Conservation (phyloP, 1,140 invertebrate species). For the Cataglyphis hispanica region DNA sequence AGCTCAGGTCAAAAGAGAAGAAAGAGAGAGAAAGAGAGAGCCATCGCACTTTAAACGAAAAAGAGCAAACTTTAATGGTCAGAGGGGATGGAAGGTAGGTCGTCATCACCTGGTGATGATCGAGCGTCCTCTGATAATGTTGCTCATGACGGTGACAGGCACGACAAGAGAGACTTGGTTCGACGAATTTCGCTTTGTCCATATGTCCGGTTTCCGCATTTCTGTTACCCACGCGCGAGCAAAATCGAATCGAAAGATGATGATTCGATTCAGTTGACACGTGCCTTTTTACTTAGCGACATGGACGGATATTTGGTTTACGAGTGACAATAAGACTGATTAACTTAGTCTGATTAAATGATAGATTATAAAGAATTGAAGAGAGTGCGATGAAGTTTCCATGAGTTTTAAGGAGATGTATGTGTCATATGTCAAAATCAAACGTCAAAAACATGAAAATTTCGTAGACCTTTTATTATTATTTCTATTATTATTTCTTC, state of each 20-base stretch:
- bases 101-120: constrained; percentile 34
- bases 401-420: not conserved
- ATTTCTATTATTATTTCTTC: too few species aligned
- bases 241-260: not conserved
- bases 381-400: not conserved
- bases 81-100: not conserved
- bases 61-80: constrained; percentile 30
- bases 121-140: constrained; percentile 17
- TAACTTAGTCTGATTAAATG: not conserved
- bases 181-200: constrained; percentile 45
- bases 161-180: not conserved
- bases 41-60: not conserved
- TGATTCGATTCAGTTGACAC: not conserved
- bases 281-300: not conserved
- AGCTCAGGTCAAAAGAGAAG: constrained; percentile 81
- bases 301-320: not conserved
- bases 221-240: constrained; percentile 7
- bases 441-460: too few species aligned
- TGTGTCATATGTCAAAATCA: too few species aligned
- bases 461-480: too few species aligned
- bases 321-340: too few species aligned
- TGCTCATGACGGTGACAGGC: not conserved
- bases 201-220: constrained; percentile 56
- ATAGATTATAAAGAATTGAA: not conserved
- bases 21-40: constrained; percentile 42